Evolutionary conservation across 2,888 invertebrate species (phyloP), one percentile per base, ranked within the genome.

Genomic region (Harmothoe impar): DNA sequence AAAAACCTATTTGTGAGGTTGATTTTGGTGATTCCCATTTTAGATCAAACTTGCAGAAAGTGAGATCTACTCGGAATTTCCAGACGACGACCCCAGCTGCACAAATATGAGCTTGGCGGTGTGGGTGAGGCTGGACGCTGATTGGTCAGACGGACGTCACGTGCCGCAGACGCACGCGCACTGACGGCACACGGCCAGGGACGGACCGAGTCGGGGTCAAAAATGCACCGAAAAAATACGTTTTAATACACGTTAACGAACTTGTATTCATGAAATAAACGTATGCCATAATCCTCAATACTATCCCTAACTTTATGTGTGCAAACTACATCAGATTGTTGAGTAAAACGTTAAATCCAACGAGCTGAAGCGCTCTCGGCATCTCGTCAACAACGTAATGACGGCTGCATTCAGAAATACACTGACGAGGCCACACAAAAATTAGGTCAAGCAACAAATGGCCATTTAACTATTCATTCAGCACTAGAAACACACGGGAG

Each of bases 41-140:
- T 23, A 81, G 33, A 35, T 35, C 20, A 43, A 43, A 81, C 43
- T 17, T 17, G 20, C 43, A 43, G 7, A 15, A 81, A 81, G 35
- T 17, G 17, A 33, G 23, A 35, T 43, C 20, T 33, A 3, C 35
- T 81, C 10, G 43, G 15, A 81, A 81, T 35, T 81, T 81, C 35
- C 33, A 81, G 17, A 81, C 35, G 3, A 7, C n/a, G 81, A n/a
- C 81, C 35, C 35, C 0, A 35, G 81, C 52, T 35, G 29, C 86
- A 68, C 90, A 78, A 90, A 90, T n/a, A 89, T 81, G 88, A 90
- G 90, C 90, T 90, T 90, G 90, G 90, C 90, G 90, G 90, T 90
- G 90, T 85, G 86, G 85, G 85, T 54, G 54, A 81, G 81, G 81
- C 35, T 35, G 33, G n/a, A 7, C 81, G 81, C 25, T 43, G 43